A percentile compares a stretch with the other conserved stretches of the same genome.
Conservation (phyloP, 1,140 invertebrate genomes). For the Lepeophtheirus salmonis region DNA sequence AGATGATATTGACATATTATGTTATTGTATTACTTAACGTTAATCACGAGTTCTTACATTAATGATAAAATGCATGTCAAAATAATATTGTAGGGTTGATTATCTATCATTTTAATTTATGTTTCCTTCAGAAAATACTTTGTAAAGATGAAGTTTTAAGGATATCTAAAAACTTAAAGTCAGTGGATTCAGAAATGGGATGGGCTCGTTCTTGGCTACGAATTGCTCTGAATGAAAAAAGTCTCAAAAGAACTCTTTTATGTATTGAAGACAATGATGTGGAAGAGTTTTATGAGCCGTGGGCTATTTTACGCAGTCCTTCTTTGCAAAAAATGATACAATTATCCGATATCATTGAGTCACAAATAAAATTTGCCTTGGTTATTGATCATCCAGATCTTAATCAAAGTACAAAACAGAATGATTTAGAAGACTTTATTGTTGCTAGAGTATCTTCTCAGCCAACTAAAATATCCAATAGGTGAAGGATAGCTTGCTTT, state of each 20-base stretch:
- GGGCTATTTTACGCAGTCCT: conserved; percentile 54
- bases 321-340: conserved; percentile 53
- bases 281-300: conserved; percentile 58
- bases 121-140: conserved; percentile 34
- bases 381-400: conserved; percentile 64
- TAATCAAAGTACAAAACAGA: conserved; percentile 32
- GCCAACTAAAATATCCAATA: not conserved
- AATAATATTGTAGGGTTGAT: too few relatives aligned
- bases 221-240: conserved; percentile 66
- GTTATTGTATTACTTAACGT: too few relatives aligned
- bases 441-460: conserved; percentile 20
- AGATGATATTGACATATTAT: too few relatives aligned
- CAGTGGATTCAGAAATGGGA: conserved; percentile 59
- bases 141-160: conserved; percentile 70
- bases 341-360: conserved; percentile 58
- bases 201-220: conserved; percentile 57
- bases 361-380: conserved; percentile 70
- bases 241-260: conserved; percentile 59
- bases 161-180: conserved; percentile 48
- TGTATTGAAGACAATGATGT: conserved; percentile 45
- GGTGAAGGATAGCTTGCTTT: conserved; percentile 14
- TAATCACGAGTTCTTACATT: too few relatives aligned
- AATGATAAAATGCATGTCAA: too few relatives aligned
- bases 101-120: conserved; percentile 11
- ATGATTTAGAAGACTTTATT: conserved; percentile 17